Conservation (phyloP, 2,797 vertebrate genomes). For the Chiloscyllium punctatum region DNA sequence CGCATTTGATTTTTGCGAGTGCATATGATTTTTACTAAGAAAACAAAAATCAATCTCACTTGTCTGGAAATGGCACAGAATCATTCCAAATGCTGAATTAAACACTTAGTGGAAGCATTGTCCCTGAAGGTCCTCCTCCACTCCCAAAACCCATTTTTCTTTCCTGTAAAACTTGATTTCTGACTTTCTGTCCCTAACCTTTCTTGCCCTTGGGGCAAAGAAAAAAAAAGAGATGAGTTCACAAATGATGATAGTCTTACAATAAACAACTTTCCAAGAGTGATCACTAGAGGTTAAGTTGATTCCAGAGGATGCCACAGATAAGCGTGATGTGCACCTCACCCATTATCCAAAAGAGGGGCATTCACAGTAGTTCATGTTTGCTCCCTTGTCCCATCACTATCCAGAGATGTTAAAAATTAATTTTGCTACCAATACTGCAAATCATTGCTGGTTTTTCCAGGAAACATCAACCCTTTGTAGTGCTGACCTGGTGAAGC, state of each 20-base stretch:
- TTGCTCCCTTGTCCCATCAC: background rate
- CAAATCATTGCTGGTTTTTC: background rate
- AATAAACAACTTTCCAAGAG: background rate
- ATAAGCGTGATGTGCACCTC: background rate
- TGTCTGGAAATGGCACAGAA: background rate
- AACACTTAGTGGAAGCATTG: background rate
- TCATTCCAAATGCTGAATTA: background rate
- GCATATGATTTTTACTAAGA: background rate
- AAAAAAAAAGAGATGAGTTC: background rate
- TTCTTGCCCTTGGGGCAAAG: background rate
- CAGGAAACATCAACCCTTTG: background rate
- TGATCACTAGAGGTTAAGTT: background rate
- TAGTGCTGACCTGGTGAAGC: conserved; percentile 14
- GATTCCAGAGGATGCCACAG: background rate
- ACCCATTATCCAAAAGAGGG: background rate
- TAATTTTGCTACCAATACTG: background rate
- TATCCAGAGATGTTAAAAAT: background rate
- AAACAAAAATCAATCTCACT: background rate
- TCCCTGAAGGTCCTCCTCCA: background rate
- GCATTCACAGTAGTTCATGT: background rate
- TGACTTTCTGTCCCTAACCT: background rate
- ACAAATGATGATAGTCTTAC: background rate
- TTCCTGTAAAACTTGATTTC: background rate
- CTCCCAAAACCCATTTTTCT: background rate
- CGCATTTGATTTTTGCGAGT: background rate